Conservation (phyloP, 2,888 invertebrate genomes). For the Drosophila neotestacea region DNA sequence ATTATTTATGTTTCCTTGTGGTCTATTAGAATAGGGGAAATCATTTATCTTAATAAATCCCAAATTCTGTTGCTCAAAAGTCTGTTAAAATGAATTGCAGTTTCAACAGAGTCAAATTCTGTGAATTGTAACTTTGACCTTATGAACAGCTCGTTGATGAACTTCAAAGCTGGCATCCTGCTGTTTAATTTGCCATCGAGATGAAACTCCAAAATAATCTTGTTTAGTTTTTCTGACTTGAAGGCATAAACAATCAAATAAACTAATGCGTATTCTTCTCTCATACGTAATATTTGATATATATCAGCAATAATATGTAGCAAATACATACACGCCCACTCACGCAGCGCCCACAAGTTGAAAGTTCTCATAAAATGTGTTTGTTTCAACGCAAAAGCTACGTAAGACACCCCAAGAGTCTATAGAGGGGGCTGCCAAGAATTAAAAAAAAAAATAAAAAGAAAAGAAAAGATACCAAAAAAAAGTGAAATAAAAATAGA, state of each 20-base stretch:
- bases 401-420: constrained; percentile 41
- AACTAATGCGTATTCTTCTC: constrained; percentile 56
- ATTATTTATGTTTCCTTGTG: background rate
- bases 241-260: constrained; percentile 69
- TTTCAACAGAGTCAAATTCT: background rate
- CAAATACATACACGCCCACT: constrained; percentile 43
- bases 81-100: background rate
- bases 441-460: constrained; percentile 6
- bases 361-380: constrained; percentile 77
- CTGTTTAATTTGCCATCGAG: constrained; percentile 26
- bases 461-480: constrained; percentile 11
- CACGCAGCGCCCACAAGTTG: constrained; percentile 64
- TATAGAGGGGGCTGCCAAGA: constrained; percentile 43
- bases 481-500: constrained; percentile 17
- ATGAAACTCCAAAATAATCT: background rate
- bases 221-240: constrained; percentile 35
- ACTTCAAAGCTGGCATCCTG: constrained; percentile 51
- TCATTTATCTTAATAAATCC: background rate
- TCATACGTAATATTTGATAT: constrained; percentile 68
- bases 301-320: constrained; percentile 61
- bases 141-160: constrained; percentile 25
- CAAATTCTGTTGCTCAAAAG: background rate
- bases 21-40: background rate
- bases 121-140: constrained; percentile 59
- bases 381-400: constrained; percentile 38